phyloP scores from a whole-genome alignment of 2,797 vertebrate species.

The Poeciliopsis presidionis region DNA sequence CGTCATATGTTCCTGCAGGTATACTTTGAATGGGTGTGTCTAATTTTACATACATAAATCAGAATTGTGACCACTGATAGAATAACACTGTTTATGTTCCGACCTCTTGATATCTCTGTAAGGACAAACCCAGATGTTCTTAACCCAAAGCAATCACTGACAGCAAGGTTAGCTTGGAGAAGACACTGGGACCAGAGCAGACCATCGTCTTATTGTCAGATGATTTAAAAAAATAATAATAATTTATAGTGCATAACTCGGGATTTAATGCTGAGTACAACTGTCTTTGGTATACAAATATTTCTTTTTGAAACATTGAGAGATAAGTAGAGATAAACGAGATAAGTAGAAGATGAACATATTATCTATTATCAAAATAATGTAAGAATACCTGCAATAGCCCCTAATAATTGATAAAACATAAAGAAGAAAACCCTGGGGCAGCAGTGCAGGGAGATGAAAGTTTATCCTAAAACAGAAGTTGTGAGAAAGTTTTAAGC shows the following conservation, averaged over 20 bases:
- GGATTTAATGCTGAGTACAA: too few species aligned
- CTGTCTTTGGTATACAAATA: too few species aligned
- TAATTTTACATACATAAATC: neutral
- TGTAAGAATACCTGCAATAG: too few species aligned
- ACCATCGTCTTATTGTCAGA: too few species aligned
- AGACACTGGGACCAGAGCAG: neutral
- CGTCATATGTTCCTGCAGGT: neutral
- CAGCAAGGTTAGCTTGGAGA: neutral
- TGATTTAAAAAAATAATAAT: too few species aligned
- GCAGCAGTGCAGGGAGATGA: neutral
- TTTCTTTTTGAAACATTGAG: too few species aligned
- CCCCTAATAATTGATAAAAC: too few species aligned
- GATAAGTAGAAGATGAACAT: too few species aligned
- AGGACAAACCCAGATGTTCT: neutral
- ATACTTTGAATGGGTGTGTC: neutral
- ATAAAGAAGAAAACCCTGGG: too few species aligned
- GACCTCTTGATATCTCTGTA: neutral
- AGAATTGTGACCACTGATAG: neutral
- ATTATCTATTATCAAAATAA: too few species aligned
- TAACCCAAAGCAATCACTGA: neutral
- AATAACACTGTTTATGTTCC: neutral
- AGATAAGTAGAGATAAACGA: too few species aligned
- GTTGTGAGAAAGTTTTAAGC: neutral
- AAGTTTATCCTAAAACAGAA: neutral
- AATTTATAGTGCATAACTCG: too few species aligned